Percentiles rank a stretch among this genome's conserved stretches.
Conservation (phyloP, 2,888 invertebrate genomes). For the Lycocerus yunnanus region DNA sequence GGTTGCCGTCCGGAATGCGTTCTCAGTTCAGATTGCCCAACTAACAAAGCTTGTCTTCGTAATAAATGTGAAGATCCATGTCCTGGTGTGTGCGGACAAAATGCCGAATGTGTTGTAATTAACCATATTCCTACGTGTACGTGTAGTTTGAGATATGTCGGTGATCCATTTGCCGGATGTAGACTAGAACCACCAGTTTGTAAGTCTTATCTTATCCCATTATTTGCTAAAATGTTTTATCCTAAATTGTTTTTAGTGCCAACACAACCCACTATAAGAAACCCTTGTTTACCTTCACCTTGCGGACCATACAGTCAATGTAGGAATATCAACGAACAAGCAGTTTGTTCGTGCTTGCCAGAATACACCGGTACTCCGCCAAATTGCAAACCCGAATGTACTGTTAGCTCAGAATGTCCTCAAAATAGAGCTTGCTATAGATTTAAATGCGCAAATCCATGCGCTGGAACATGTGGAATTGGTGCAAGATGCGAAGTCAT, state of each 20-base stretch:
- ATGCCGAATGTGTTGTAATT: conserved; percentile 81
- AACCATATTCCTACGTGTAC: conserved; percentile 88
- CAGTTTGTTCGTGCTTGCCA: conserved; percentile 71
- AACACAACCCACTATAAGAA: conserved; percentile 43
- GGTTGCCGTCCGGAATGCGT: conserved; percentile 88
- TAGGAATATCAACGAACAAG: conserved; percentile 69
- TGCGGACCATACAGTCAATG: conserved; percentile 82
- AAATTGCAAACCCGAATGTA: conserved; percentile 74
- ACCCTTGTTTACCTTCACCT: conserved; percentile 77
- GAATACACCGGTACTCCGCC: conserved; percentile 69
- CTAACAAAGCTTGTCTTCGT: conserved; percentile 79
- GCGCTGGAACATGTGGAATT: conserved; percentile 76
- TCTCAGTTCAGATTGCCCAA: conserved; percentile 81
- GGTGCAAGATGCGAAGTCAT: conserved; percentile 77
- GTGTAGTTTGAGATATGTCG: conserved; percentile 72
- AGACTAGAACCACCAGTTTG: conserved; percentile 45
- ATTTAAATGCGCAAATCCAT: conserved; percentile 74
- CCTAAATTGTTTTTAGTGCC: conserved; percentile 31
- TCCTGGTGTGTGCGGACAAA: conserved; percentile 81
- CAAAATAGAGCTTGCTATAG: conserved; percentile 67
- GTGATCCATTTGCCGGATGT: conserved; percentile 73
- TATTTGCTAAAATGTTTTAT: neutral
- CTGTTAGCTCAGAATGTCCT: conserved; percentile 71
- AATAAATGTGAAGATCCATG: conserved; percentile 88
- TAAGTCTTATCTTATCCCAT: conserved; percentile 15